Evolutionary conservation across 1,140 invertebrate genomes (phyloP).

Genomic region (Drosophila melanica): DNA sequence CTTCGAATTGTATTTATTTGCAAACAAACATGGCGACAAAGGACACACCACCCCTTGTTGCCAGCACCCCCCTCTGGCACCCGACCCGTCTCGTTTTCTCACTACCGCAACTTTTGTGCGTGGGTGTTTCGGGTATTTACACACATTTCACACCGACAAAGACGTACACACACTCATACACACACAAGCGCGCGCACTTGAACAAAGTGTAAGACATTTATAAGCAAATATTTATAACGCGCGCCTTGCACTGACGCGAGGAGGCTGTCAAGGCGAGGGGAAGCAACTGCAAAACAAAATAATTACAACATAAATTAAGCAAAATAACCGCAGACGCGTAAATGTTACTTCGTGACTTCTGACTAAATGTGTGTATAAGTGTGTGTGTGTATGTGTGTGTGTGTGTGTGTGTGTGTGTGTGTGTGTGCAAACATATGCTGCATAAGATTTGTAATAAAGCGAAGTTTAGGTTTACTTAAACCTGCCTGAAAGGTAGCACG

Average conservation of each 20-base stretch:
- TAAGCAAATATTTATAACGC: constrained; percentile 65
- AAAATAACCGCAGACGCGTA: constrained; percentile 68
- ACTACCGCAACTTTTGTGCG: constrained; percentile 35
- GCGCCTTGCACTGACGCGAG: constrained; percentile 4
- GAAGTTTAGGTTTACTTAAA: constrained; percentile 12
- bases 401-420: not conserved
- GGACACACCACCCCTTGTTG: constrained; percentile 2
- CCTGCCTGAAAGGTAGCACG: not conserved
- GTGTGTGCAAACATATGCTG: constrained; percentile 10
- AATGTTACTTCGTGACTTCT: constrained; percentile 65
- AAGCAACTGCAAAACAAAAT: constrained; percentile 45
- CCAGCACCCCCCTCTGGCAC: not conserved
- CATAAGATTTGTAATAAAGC: constrained; percentile 17
- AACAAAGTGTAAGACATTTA: constrained; percentile 67
- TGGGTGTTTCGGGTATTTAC: constrained; percentile 51
- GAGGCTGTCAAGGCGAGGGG: not conserved
- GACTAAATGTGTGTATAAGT: not conserved
- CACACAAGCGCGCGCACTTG: constrained; percentile 37
- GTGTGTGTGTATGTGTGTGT: constrained; percentile 3
- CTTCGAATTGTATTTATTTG: constrained; percentile 70
- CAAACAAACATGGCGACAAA: constrained; percentile 54
- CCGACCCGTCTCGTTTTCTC: not conserved
- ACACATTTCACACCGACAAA: constrained; percentile 56
- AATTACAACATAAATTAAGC: constrained; percentile 71
- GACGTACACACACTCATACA: constrained; percentile 25